Conservation (phyloP, 1,140 invertebrate genomes). For the Ptiloglossa arizonensis region DNA sequence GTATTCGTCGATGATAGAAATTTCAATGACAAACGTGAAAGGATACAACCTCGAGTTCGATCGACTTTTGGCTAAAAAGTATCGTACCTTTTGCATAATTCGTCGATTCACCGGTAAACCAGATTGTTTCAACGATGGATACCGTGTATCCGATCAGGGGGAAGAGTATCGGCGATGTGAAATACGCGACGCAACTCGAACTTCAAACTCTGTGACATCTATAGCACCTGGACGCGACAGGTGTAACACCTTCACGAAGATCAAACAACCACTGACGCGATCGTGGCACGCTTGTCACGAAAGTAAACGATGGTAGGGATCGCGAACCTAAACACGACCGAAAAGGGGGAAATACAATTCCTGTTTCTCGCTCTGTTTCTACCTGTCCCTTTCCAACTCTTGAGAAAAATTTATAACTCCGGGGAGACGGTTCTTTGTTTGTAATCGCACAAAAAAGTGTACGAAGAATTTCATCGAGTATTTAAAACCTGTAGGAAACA, state of each 20-base stretch:
- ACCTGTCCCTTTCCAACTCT: neutral
- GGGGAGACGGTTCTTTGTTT: no score
- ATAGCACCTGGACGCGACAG: conserved; percentile 15
- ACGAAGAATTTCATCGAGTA: no score
- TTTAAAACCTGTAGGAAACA: no score
- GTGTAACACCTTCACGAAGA: conserved; percentile 26
- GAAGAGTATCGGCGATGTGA: neutral
- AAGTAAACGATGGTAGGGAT: conserved; percentile 42
- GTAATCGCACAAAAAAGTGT: no score
- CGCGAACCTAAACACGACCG: conserved; percentile 20
- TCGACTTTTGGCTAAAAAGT: neutral
- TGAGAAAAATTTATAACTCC: no score
- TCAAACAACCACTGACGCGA: conserved; percentile 33
- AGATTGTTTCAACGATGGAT: no score
- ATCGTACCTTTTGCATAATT: conserved; percentile 13
- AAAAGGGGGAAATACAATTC: conserved; percentile 27
- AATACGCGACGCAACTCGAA: neutral
- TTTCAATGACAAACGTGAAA: no score
- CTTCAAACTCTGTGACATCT: conserved; percentile 30
- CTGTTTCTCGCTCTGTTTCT: neutral
- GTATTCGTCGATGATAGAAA: no score
- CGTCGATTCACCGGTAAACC: neutral
- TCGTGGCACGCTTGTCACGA: conserved; percentile 19
- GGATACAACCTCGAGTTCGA: neutral
- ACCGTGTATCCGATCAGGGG: conserved; percentile 1